Percentiles rank a stretch among this genome's conserved stretches.
Conservation (phyloP, 2,888 invertebrate genomes). For the Campoplex nolae region DNA sequence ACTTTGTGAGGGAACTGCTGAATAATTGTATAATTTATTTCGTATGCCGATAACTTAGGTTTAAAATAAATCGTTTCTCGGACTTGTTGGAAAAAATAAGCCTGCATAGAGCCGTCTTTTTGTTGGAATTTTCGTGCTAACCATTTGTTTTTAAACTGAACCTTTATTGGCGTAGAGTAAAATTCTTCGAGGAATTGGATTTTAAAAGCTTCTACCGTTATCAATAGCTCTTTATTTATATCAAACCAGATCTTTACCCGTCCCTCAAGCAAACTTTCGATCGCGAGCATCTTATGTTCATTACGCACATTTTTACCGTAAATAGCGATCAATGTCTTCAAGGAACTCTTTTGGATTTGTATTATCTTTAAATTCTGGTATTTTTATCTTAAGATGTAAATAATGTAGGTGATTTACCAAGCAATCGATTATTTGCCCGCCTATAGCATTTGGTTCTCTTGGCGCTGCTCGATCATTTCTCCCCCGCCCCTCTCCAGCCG, state of each 20-base stretch:
- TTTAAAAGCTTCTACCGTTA: neutral
- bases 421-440: neutral
- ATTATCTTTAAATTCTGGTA: neutral
- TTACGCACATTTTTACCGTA: neutral
- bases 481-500: neutral
- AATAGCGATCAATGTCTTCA: neutral
- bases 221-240: neutral
- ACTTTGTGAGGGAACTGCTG: conserved; percentile 37
- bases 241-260: neutral
- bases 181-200: neutral
- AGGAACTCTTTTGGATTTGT: neutral
- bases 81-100: conserved; percentile 48
- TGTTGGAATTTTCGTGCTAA: neutral
- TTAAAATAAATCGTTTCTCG: conserved; percentile 37
- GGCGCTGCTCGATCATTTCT: neutral
- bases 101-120: conserved; percentile 54
- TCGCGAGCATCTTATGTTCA: neutral
- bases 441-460: neutral
- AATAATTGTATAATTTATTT: conserved; percentile 42
- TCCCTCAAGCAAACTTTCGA: neutral
- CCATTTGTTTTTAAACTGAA: conserved; percentile 50
- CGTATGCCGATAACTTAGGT: conserved; percentile 24
- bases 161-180: conserved; percentile 55
- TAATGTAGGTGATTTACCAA: neutral
- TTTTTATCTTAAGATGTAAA: neutral